Evolutionary conservation across 2,888 invertebrate genomes (phyloP).

Genomic region (Cerastoderma edule): DNA sequence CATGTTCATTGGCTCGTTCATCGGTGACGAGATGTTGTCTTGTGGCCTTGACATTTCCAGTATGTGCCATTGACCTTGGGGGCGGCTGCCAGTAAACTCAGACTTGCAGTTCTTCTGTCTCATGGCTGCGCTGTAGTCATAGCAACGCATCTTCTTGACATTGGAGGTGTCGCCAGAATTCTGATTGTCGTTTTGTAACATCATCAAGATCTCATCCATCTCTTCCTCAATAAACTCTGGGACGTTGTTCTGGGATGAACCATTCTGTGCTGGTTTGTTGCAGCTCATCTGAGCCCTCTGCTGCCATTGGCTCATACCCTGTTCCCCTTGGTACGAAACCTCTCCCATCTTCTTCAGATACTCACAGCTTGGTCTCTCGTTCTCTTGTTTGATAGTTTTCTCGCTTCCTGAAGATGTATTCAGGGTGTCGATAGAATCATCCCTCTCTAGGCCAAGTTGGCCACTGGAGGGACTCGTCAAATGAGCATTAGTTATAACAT

Average conservation of each 20-base stretch:
- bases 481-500: constrained; percentile 31
- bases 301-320: constrained; percentile 36
- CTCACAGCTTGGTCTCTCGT: constrained; percentile 50
- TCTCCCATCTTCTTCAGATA: constrained; percentile 45
- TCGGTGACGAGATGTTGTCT: constrained; percentile 27
- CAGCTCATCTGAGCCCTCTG: constrained; percentile 18
- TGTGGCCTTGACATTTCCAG: constrained; percentile 28
- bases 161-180: constrained; percentile 5
- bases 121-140: constrained; percentile 34
- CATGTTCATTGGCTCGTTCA: constrained; percentile 60
- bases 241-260: constrained; percentile 18
- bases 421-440: constrained; percentile 45
- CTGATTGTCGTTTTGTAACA: constrained; percentile 60
- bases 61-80: constrained; percentile 24
- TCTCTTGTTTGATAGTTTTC: constrained; percentile 42
- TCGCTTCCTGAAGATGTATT: constrained; percentile 47
- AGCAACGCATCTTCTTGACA: constrained; percentile 53
- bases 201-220: constrained; percentile 69
- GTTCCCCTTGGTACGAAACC: constrained; percentile 30
- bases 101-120: constrained; percentile 36
- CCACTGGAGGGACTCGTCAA: constrained; percentile 45
- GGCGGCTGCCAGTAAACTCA: constrained; percentile 27
- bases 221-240: constrained; percentile 64
- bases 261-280: constrained; percentile 13
- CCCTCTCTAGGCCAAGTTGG: constrained; percentile 32